Base-by-base conservation (phyloP, 2,888 invertebrate genomes). In the Volucella bombylans region DNA sequence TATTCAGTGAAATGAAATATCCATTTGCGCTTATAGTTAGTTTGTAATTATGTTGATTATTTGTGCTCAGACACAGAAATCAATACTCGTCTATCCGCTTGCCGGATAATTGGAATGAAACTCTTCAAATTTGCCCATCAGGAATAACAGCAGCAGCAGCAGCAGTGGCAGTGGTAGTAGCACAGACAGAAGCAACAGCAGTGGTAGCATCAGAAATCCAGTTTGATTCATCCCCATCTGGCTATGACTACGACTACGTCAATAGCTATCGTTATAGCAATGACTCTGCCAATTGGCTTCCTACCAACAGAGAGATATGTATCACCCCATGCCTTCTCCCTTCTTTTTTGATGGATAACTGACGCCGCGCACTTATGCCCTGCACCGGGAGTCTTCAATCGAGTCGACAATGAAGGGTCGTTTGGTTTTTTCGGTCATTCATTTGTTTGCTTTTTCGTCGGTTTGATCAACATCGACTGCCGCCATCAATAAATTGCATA, bases 401-500 rank as follows among this genome's bases (percentile, higher is more conserved):
- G 69, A 74, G 59, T 80, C 74, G 59, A 80, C 80, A 74, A 83
- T 83, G 69, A 80, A 71, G 69, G 83, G 74, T 76, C 69, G 78
- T 78, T 71, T 62, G 14, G 15, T 64, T 4, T 31, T 31, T 31
- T 31, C 31, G 68, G 54, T 55, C 71, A 64, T 74, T 80, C 61
- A 50, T 69, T 80, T 83, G 79, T 79, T 83, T 64, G 74, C 61
- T 71, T 83, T 79, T 76, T 71, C 74, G 83, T 80, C 67, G 80
- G 71, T 85, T 85, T 76, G 83, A 85, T 85, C 80, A 85, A 80
- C 74, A 85, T 71, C 76, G 67, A 76, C 76, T 71, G 52, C 80
- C 71, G 69, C 72, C 80, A 57, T 80, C 80, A 85, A 85, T 85
- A 85, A 85, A 80, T 85, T 85, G 83, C 83, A 85, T 85, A 85